Evolutionary conservation across 2,888 invertebrate species (phyloP), one percentile per base, ranked within the genome.

Genomic region (Uropetala carovei): DNA sequence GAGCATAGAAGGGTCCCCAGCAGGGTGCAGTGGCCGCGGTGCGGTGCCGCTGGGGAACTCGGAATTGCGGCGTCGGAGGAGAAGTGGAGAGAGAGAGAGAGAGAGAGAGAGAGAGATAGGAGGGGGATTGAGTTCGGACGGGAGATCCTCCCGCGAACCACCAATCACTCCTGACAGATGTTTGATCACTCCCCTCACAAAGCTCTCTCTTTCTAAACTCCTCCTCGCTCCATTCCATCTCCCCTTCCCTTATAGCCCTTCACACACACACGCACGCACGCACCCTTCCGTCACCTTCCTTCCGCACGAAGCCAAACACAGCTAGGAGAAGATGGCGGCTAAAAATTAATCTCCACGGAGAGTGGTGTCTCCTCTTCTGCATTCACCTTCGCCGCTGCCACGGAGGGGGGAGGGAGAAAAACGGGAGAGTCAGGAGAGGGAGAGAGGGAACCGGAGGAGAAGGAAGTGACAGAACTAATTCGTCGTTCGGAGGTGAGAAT

Each of bases 401-500:
- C 75, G 11, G 10, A 0, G 16, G 57, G 16, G 83, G 82, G 82
- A 75, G 82, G 8, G 43, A 43, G 43, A 43, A 43, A 43, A 43
- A 43, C 43, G 43, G 3, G 43, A 43, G 43, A 18, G 11, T 5
- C 0, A 18, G 60, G 27, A 59, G 85, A 58, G 30, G 58, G 18
- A 27, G 68, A 68, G 22, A 68, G 22, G 22, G 18, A 22, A 9
- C 18, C 68, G 68, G 22, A n/a, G 60, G n/a, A 30, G 60, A 27
- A 30, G 59, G 30, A 27, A 60, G 86, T 86, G 86, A 86, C 86
- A 86, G 86, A 86, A 86, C 59, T 86, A 86, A 86, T 86, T 86
- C 86, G 86, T 86, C 86, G 60, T 60, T 27, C 30, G 60, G 86
- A 86, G 86, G 86, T 86, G 86, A 86, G 86, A 64, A 86, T 30